These are phyloP conservation scores for Bombus confusus DNA, from an alignment of 1,140 invertebrate genomes.

Conservation along the genomic window DNA sequence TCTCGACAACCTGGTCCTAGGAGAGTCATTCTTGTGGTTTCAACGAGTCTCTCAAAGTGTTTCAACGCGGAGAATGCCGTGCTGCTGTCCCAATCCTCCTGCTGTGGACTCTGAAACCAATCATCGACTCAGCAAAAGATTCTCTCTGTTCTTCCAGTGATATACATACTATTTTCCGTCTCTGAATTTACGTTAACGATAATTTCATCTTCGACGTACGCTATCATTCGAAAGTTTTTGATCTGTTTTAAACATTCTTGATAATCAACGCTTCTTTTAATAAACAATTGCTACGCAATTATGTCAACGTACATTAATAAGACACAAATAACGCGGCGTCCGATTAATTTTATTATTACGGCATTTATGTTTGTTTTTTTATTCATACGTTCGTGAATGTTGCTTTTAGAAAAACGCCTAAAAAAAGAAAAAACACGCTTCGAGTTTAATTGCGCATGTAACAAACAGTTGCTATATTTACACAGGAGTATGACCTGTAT, in stretches of 20 bases:
- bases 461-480: slow-evolving; percentile 17
- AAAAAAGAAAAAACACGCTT: not conserved
- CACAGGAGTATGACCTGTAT: not conserved
- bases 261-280: too few relatives aligned
- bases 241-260: too few relatives aligned
- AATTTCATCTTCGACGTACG: too few relatives aligned
- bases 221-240: too few relatives aligned
- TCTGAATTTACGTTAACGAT: too few relatives aligned
- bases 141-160: too few relatives aligned
- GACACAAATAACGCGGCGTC: too few relatives aligned
- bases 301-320: too few relatives aligned
- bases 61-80: slow-evolving; percentile 91
- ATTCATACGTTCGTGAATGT: not conserved
- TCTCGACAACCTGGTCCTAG: slow-evolving; percentile 86
- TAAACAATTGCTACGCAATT: too few relatives aligned
- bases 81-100: slow-evolving; percentile 87
- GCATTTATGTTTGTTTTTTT: not conserved
- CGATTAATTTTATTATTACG: not conserved
- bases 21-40: slow-evolving; percentile 89
- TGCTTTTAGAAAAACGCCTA: not conserved
- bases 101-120: slow-evolving; percentile 76
- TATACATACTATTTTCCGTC: too few relatives aligned
- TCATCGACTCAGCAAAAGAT: not conserved
- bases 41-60: slow-evolving; percentile 92
- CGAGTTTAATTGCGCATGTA: not conserved